Conservation (phyloP, 1,140 invertebrate species). For the Drosophila kurseongensis region DNA sequence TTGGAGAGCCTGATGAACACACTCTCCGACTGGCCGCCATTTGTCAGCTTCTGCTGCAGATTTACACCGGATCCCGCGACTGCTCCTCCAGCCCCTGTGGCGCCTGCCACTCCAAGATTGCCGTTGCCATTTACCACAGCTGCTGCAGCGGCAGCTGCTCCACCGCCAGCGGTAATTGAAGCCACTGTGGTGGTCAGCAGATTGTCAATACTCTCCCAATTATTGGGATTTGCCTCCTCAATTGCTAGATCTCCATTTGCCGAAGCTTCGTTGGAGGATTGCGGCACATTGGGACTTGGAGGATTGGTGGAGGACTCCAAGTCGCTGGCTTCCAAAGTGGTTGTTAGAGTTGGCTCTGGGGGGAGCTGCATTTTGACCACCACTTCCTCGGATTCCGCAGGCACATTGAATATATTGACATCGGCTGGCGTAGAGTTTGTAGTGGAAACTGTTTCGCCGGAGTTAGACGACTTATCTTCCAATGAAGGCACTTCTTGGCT, state of each 20-base stretch:
- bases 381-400: constrained; percentile 54
- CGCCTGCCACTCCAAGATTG: constrained; percentile 21
- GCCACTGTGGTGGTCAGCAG: constrained; percentile 80
- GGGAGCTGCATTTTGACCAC: constrained; percentile 2
- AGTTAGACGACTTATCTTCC: constrained; percentile 3
- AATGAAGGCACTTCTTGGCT: constrained; percentile 34
- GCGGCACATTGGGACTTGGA: not conserved
- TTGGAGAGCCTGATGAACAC: constrained; percentile 97
- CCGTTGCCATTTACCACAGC: constrained; percentile 67
- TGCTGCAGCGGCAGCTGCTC: constrained; percentile 70
- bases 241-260: constrained; percentile 42
- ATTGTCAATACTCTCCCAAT: constrained; percentile 84
- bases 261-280: constrained; percentile 18
- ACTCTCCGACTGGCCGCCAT: constrained; percentile 93
- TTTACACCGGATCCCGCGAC: constrained; percentile 40
- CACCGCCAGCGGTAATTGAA: constrained; percentile 61
- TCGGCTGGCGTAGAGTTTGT: constrained; percentile 48
- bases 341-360: constrained; percentile 6
- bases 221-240: constrained; percentile 58
- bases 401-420: constrained; percentile 78
- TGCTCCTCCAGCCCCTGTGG: constrained; percentile 3
- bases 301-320: constrained; percentile 20
- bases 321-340: constrained; percentile 26
- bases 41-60: constrained; percentile 70
- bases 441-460: constrained; percentile 12